A percentile compares a stretch with the other conserved stretches of the same genome.
Conservation (phyloP, 2,888 invertebrate species). For the Sacculina carcini region DNA sequence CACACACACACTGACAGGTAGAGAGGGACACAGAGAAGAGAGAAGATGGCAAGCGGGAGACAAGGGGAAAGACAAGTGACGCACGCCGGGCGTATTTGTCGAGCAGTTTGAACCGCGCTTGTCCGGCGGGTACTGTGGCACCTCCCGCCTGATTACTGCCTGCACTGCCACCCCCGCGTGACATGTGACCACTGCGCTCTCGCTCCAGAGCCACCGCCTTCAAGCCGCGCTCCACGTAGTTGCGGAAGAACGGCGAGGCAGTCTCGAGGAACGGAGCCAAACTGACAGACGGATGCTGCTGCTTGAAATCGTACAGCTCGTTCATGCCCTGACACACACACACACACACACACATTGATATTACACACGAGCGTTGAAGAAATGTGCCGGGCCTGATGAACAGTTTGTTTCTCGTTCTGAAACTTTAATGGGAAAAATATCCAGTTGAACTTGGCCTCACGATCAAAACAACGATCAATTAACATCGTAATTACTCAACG, state of each 20-base stretch:
- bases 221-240: conserved; percentile 53
- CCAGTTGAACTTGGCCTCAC: no score
- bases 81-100: not conserved
- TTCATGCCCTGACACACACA: conserved; percentile 30
- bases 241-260: conserved; percentile 59
- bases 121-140: not conserved
- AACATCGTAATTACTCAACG: no score
- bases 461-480: no score
- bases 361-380: conserved; percentile 5
- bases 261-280: conserved; percentile 57
- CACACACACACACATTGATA: not conserved
- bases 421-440: not conserved
- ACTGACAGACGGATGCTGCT: conserved; percentile 56
- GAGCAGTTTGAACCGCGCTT: not conserved
- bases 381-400: not conserved
- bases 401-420: not conserved
- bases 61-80: conserved; percentile 2
- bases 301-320: conserved; percentile 48
- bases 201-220: conserved; percentile 30
- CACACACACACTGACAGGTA: not conserved
- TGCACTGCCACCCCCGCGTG: not conserved
- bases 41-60: not conserved
- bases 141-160: conserved; percentile 9
- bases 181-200: conserved; percentile 11
- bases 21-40: not conserved